Conservation (phyloP, 2,113 vertebrate species). For the Talpa occidentalis region DNA sequence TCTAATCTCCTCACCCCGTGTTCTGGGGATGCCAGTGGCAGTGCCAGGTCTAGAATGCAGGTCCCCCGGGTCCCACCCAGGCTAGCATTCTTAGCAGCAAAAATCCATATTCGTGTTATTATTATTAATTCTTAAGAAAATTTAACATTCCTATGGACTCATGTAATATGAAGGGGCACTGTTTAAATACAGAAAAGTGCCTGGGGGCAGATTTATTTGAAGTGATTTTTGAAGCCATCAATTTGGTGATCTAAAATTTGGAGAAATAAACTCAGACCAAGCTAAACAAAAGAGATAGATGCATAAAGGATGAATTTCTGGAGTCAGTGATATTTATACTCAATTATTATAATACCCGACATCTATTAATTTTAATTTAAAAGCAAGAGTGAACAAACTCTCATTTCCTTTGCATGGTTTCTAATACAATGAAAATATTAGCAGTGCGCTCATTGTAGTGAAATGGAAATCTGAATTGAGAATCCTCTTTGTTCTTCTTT, state of each 20-base stretch:
- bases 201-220: background rate
- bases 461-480: background rate
- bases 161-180: background rate
- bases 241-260: background rate
- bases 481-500: background rate
- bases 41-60: background rate
- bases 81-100: background rate
- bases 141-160: background rate
- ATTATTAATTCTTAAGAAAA: slow-evolving; percentile 1
- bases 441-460: background rate
- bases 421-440: slow-evolving; percentile 9
- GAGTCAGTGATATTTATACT: background rate
- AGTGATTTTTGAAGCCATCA: slow-evolving; percentile 16
- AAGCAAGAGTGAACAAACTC: background rate
- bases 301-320: background rate
- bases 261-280: background rate
- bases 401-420: slow-evolving; percentile 2
- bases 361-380: slow-evolving; percentile 32
- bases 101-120: background rate
- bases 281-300: background rate
- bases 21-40: background rate
- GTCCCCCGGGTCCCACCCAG: background rate
- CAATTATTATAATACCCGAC: background rate
- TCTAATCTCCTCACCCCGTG: background rate
- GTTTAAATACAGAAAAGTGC: background rate